A percentile compares a stretch with the other conserved stretches of the same genome.
Evolutionary conservation across 2,888 invertebrate genomes (phyloP).

Genomic region (Platycheirus albimanus): DNA sequence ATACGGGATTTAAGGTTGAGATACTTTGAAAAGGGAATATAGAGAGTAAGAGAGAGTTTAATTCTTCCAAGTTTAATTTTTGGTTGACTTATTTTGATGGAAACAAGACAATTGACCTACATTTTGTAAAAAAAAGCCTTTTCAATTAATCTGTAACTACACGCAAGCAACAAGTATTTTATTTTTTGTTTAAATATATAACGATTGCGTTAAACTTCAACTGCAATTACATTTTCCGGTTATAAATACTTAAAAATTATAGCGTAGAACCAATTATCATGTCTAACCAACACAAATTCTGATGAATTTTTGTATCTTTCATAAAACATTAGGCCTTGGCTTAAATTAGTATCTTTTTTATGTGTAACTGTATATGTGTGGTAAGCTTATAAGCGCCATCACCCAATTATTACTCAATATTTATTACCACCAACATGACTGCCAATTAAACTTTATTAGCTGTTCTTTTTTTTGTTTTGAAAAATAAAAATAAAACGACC

Average conservation of each 20-base stretch:
- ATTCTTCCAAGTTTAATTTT: no score
- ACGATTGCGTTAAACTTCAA: no score
- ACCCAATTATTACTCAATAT: constrained; percentile 25
- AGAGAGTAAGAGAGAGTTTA: not conserved
- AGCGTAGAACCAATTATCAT: not conserved
- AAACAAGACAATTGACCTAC: no score
- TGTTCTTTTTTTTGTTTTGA: no score
- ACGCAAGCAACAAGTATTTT: no score
- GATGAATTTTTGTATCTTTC: constrained; percentile 6
- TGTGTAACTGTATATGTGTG: not conserved
- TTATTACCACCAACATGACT: not conserved
- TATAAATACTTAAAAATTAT: no score
- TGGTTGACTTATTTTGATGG: no score
- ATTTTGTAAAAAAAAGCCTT: no score
- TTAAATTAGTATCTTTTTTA: constrained; percentile 19
- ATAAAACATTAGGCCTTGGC: not conserved
- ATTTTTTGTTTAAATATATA: no score
- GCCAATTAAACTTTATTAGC: constrained; percentile 22
- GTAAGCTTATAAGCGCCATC: constrained; percentile 4
- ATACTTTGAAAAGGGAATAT: not conserved
- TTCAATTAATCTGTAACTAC: no score
- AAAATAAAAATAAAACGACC: no score
- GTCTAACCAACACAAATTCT: not conserved
- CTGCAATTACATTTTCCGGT: no score
- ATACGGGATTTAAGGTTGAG: constrained; percentile 1